Percentiles rank a stretch among this genome's conserved stretches.
Evolutionary conservation across 2,888 invertebrate genomes (phyloP).

Genomic region (Petrolisthes cinctipes): DNA sequence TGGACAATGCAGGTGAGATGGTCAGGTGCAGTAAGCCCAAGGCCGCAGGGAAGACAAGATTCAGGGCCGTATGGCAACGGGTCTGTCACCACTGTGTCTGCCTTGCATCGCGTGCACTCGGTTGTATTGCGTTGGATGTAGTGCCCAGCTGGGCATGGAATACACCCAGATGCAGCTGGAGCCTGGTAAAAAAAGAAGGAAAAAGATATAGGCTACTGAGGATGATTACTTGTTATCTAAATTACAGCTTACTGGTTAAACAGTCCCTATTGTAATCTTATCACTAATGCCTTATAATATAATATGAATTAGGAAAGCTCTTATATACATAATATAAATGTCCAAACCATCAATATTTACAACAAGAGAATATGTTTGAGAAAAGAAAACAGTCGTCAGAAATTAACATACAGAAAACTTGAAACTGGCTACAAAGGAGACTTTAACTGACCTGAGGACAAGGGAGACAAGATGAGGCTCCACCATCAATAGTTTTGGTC

Average conservation of each 20-base stretch:
- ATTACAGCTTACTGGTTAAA: too few relatives aligned
- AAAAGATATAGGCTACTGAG: too few relatives aligned
- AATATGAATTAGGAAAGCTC: too few relatives aligned
- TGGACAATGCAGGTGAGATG: conserved; percentile 71
- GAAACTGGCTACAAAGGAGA: too few relatives aligned
- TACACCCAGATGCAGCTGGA: conserved; percentile 69
- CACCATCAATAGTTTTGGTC: conserved; percentile 73
- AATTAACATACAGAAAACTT: too few relatives aligned
- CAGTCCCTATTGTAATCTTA: too few relatives aligned
- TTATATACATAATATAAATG: too few relatives aligned
- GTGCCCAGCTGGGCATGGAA: conserved; percentile 73
- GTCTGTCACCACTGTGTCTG: conserved; percentile 69
- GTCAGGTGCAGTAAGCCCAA: conserved; percentile 70
- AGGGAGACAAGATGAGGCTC: conserved; percentile 73
- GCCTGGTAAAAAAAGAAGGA: conserved; percentile 8
- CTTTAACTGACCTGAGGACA: conserved; percentile 70
- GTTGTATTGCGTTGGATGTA: conserved; percentile 70
- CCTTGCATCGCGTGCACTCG: conserved; percentile 72
- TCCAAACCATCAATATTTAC: too few relatives aligned
- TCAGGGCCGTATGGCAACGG: conserved; percentile 69
- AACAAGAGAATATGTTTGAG: too few relatives aligned
- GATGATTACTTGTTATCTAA: too few relatives aligned
- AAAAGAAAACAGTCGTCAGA: too few relatives aligned
- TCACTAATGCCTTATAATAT: too few relatives aligned
- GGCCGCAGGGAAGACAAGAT: conserved; percentile 72